Base-by-base conservation (phyloP, 2,797 vertebrate genomes). In the Macropodus opercularis region DNA sequence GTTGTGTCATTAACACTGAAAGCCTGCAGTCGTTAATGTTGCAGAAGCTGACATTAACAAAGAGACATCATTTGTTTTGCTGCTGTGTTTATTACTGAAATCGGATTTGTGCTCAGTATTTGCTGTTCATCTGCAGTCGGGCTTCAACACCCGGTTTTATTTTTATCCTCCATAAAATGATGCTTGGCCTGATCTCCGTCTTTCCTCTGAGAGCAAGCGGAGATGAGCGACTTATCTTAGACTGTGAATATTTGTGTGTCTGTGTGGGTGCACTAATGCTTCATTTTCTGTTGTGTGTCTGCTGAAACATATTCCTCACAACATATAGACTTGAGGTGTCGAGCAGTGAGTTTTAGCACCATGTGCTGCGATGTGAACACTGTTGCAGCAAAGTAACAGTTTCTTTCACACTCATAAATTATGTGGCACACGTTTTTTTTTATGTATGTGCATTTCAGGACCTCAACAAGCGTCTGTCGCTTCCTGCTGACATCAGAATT, bases 401-500 rank as follows among this genome's bases (percentile, higher is more conserved):
- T 18, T 39, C 38, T 7, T 46, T 51, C 0, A 12, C 18, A 42
- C n/a, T 21, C 44, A 13, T 15, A 1, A 38, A 4, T 26, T 3
- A 2, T 52, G 41, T 39, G 6, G 21, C n/a, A n/a, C n/a, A n/a
- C n/a, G 21, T 38, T 15, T 42, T n/a, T 47, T n/a, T 35, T 8
- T 23, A 1, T 68, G 11, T 74, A 8, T 66, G 26, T 72, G 19
- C 39, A 7, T 83, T 63, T 22, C 3, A 97, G 96, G 96, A 97
- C 89, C 89, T 97, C 79, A 97, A 99, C 90, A 99, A 99, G 75
- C 94, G 97, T 4, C 85, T 99, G 87, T 98, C 96, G 2, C 92
- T 99, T 49, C 97, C 97, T 2, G 97, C 97, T 49, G 97, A 99
- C 86, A 99, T 99, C 83, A 92, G 97, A 76, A 98, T 99, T 83